phyloP scores from a whole-genome alignment of 1,140 invertebrate genomes.

The Archivesica marissinica region DNA sequence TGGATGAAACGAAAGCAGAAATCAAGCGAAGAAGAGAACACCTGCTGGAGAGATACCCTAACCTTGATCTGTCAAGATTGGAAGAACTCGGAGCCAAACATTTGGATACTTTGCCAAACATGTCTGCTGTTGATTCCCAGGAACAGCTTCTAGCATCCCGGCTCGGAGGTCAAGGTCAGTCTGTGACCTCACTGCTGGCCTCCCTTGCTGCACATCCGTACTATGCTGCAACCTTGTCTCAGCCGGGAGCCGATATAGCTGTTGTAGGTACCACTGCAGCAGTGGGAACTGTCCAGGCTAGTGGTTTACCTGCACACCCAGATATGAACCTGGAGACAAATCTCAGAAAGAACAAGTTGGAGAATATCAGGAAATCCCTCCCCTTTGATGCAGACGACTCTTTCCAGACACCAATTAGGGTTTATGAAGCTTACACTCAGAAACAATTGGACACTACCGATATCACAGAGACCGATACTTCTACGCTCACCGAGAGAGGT shows the following conservation, averaged over 20 bases:
- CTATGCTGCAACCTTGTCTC: conserved; percentile 64
- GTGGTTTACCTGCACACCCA: background rate
- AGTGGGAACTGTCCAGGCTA: conserved; percentile 20
- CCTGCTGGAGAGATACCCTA: conserved; percentile 68
- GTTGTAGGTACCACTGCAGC: background rate
- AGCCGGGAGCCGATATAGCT: background rate
- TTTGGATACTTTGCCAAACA: conserved; percentile 13
- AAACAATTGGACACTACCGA: conserved; percentile 55
- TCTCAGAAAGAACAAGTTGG: conserved; percentile 63
- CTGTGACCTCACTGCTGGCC: conserved; percentile 64
- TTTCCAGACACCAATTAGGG: conserved; percentile 47
- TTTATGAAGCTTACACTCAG: conserved; percentile 55
- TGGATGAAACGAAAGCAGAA: conserved; percentile 73
- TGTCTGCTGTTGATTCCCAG: background rate
- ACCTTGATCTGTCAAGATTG: conserved; percentile 63
- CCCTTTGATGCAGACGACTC: conserved; percentile 74
- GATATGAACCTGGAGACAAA: conserved; percentile 23
- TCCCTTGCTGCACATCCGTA: conserved; percentile 69
- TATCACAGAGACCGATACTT: conserved; percentile 50
- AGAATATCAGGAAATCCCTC: conserved; percentile 71
- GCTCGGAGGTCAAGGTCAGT: conserved; percentile 40
- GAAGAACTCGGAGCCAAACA: conserved; percentile 57
- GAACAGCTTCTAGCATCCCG: background rate
- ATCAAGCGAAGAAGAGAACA: conserved; percentile 71
- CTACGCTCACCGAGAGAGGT: conserved; percentile 73